Conservation (phyloP, 2,113 vertebrate species). For the Phainopepla nitens region DNA sequence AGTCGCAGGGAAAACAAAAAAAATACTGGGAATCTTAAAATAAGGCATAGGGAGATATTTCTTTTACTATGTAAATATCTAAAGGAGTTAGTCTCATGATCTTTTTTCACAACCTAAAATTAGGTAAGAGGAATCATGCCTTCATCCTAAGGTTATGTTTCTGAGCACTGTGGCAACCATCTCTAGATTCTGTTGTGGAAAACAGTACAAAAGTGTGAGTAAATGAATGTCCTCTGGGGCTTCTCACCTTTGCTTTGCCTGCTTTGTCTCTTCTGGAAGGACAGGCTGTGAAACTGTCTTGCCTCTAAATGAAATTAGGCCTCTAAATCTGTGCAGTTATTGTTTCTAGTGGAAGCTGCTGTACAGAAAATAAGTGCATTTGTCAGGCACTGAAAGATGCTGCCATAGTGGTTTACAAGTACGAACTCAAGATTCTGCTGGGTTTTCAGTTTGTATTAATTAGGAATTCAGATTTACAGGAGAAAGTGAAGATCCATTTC, state of each 20-base stretch:
- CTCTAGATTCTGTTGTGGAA: not conserved
- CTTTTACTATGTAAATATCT: not conserved
- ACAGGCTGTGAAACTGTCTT: not conserved
- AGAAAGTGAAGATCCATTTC: not conserved
- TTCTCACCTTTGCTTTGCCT: not conserved
- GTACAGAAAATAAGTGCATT: not conserved
- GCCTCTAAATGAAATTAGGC: not conserved
- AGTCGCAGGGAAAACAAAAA: not conserved
- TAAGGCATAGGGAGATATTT: rapidly evolving
- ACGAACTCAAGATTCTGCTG: not conserved
- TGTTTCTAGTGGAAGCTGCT: not conserved
- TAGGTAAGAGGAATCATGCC: not conserved
- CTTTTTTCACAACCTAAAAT: not conserved
- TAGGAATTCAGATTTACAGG: not conserved
- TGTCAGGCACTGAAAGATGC: not conserved
- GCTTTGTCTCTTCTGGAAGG: not conserved
- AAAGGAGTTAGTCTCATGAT: not conserved
- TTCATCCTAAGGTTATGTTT: not conserved
- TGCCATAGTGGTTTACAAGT: not conserved
- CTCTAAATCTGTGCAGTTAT: not conserved
- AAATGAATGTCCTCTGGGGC: not conserved
- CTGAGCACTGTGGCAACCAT: not conserved
- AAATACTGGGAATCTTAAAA: not conserved
- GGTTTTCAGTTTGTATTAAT: not conserved
- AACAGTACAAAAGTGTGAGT: not conserved